These are phyloP conservation scores for Falco concolor DNA, from an alignment of 2,797 vertebrate species.

Conservation along the genomic window DNA sequence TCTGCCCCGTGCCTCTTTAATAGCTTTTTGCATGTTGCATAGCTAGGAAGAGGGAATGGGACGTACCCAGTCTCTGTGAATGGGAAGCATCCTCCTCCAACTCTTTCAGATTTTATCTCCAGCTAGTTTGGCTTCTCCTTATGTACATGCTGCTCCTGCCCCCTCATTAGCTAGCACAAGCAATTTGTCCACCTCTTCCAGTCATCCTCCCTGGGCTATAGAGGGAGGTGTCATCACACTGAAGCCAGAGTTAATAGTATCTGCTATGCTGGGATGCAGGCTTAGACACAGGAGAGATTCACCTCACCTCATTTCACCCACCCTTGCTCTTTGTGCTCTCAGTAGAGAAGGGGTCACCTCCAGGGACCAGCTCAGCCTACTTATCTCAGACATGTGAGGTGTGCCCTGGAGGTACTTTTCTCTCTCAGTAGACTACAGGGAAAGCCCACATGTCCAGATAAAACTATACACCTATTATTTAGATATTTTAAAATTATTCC, in stretches of 20 bases:
- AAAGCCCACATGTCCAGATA: neutral
- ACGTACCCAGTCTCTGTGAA: neutral
- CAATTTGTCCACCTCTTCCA: neutral
- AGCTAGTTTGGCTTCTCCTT: neutral
- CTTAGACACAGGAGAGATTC: neutral
- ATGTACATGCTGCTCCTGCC: neutral
- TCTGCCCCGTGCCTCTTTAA: neutral
- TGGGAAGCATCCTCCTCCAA: neutral
- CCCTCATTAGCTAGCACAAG: neutral
- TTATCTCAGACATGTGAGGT: neutral
- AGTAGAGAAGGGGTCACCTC: neutral
- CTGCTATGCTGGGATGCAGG: neutral
- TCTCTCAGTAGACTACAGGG: neutral
- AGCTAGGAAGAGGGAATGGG: neutral
- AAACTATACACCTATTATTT: neutral
- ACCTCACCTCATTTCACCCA: neutral
- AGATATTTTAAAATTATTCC: neutral
- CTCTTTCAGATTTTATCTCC: neutral
- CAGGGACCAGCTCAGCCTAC: neutral
- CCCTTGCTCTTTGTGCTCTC: neutral
- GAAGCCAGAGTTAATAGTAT: neutral
- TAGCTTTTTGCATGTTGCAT: neutral
- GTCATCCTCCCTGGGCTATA: neutral
- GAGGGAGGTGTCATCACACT: neutral
- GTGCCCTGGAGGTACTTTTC: neutral